phyloP scores from a whole-genome alignment of 1,140 invertebrate species.

The Stratiolaelaps scimitus region DNA sequence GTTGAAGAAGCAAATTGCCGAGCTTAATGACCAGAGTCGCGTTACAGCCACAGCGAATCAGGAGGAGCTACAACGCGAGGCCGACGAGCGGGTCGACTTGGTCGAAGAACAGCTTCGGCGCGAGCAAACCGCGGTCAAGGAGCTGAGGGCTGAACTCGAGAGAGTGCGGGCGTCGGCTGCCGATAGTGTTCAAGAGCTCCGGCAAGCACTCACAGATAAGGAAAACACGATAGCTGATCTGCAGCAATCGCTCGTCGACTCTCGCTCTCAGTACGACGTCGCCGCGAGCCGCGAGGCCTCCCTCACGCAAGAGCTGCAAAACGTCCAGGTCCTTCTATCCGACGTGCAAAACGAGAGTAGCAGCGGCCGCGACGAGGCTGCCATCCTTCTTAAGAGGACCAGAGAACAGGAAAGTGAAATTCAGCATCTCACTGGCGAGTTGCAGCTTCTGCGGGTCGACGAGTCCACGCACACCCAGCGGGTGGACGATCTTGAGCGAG shows the following conservation, averaged over 20 bases:
- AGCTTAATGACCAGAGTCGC: not conserved
- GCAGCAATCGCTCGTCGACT: not conserved
- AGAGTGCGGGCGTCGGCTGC: too few relatives aligned
- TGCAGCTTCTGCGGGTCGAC: not conserved
- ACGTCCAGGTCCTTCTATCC: not conserved
- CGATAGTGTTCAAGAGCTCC: too few relatives aligned
- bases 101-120: too few relatives aligned
- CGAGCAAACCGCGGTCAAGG: too few relatives aligned
- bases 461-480: not conserved
- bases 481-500: not conserved
- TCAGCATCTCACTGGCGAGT: not conserved
- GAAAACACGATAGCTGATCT: not conserved
- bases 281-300: not conserved
- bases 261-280: not conserved
- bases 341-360: not conserved
- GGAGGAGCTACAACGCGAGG: too few relatives aligned
- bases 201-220: too few relatives aligned
- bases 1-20: not conserved
- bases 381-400: not conserved
- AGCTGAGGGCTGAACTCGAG: too few relatives aligned
- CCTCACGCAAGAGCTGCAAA: slow-evolving; percentile 7
- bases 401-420: slow-evolving; percentile 2
- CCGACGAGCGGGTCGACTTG: too few relatives aligned
- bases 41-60: too few relatives aligned
- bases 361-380: not conserved